Evolutionary conservation across 2,888 invertebrate genomes (phyloP).

Genomic region (Folsomia candida): DNA sequence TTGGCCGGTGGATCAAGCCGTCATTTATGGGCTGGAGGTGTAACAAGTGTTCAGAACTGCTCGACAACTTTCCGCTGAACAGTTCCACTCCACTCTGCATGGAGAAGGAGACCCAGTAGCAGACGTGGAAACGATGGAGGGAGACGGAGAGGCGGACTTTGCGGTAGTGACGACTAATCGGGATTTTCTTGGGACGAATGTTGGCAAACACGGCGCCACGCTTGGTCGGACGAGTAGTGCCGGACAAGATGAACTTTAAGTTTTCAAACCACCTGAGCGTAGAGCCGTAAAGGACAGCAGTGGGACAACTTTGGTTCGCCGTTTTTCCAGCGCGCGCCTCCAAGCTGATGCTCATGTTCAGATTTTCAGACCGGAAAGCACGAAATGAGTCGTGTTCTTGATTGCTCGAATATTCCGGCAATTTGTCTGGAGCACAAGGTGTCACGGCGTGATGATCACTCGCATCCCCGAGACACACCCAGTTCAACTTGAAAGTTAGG

Average conservation of each 20-base stretch:
- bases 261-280: constrained; percentile 94
- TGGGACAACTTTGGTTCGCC: constrained; percentile 63
- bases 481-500: constrained; percentile 77
- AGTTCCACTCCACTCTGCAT: constrained; percentile 88
- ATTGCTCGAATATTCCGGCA: constrained; percentile 95
- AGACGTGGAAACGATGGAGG: constrained; percentile 72
- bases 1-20: constrained; percentile 77
- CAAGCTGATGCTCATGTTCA: constrained; percentile 73
- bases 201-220: constrained; percentile 86
- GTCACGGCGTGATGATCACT: constrained; percentile 94
- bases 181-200: constrained; percentile 79
- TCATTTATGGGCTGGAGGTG: constrained; percentile 72
- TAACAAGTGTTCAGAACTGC: constrained; percentile 66
- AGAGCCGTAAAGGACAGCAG: constrained; percentile 83
- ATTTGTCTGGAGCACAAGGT: constrained; percentile 91
- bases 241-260: constrained; percentile 82
- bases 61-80: constrained; percentile 75
- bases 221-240: constrained; percentile 87
- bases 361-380: constrained; percentile 84
- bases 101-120: constrained; percentile 97
- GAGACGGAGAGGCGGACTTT: constrained; percentile 81
- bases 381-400: constrained; percentile 95
- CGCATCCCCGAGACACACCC: constrained; percentile 89
- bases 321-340: constrained; percentile 67
- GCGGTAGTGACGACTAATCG: constrained; percentile 87